phyloP scores from a whole-genome alignment of 1,140 invertebrate genomes.

The Lepidurus apus region DNA sequence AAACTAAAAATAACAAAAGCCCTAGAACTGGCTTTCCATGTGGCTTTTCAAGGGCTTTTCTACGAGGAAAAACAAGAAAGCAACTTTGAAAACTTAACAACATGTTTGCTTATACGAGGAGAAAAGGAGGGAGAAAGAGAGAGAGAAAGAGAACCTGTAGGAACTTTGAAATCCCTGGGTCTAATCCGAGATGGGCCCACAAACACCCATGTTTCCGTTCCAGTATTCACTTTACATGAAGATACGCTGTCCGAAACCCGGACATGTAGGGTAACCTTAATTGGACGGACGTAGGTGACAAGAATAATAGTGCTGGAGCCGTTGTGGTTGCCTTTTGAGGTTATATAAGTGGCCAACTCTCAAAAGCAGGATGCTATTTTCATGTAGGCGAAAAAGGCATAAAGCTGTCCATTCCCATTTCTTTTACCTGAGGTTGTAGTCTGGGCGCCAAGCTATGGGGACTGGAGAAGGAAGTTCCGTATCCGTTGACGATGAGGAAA shows the following conservation, averaged over 20 bases:
- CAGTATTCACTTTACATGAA: not conserved
- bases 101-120: not conserved
- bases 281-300: no score
- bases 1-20: not conserved
- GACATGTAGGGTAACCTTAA: not conserved
- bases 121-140: not conserved
- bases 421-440: slow-evolving; percentile 28
- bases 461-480: slow-evolving; percentile 36
- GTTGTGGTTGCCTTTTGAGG: no score
- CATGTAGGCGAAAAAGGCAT: not conserved
- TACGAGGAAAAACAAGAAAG: not conserved
- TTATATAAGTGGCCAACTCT: no score
- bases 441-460: slow-evolving; percentile 32
- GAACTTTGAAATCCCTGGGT: not conserved
- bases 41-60: not conserved
- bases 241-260: not conserved
- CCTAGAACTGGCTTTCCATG: not conserved
- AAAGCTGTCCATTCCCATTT: not conserved
- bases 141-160: not conserved
- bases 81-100: not conserved
- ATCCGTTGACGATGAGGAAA: slow-evolving; percentile 36
- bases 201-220: not conserved
- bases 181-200: not conserved
- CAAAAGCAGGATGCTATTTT: not conserved
- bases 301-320: no score